These are phyloP conservation scores for Diachrysia chrysitis DNA, from an alignment of 2,888 invertebrate species.

Conservation along the genomic window DNA sequence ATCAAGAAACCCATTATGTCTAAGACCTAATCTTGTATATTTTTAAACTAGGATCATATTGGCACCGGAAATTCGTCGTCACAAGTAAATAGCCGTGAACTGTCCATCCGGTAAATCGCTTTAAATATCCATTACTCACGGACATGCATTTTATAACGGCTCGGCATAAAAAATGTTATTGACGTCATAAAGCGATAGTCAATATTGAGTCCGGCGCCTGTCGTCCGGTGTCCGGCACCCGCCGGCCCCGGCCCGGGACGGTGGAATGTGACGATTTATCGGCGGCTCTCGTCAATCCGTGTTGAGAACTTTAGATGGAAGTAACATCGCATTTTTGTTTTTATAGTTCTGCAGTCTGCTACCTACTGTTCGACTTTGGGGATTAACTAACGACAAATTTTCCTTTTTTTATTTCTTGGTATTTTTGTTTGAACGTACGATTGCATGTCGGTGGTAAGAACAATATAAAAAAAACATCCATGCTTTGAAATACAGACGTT, in stretches of 20 bases:
- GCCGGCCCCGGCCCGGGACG: not conserved
- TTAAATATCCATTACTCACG: conserved; percentile 73
- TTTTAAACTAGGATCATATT: too few relatives aligned
- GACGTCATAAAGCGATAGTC: conserved; percentile 68
- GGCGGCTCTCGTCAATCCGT: conserved; percentile 48
- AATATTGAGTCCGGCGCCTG: conserved; percentile 60
- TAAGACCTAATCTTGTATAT: too few relatives aligned
- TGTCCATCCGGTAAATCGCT: conserved; percentile 56
- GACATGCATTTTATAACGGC: conserved; percentile 71
- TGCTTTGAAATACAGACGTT: too few relatives aligned
- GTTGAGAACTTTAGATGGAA: conserved; percentile 42
- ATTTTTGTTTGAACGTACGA: not conserved
- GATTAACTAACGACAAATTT: conserved; percentile 2
- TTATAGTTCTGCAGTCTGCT: conserved; percentile 28
- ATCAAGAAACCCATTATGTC: too few relatives aligned
- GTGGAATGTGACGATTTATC: conserved; percentile 44
- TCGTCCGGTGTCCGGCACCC: conserved; percentile 27
- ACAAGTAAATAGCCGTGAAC: conserved; percentile 45
- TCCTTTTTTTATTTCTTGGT: not conserved
- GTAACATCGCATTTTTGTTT: conserved; percentile 35
- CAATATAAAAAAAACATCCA: not conserved
- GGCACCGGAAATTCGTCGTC: conserved; percentile 16
- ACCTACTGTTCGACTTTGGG: conserved; percentile 20
- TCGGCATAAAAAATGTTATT: conserved; percentile 69
- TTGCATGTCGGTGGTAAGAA: not conserved